A percentile compares a stretch with the other conserved stretches of the same genome.
These are phyloP conservation scores for Rhea americana DNA, from an alignment of 2,113 vertebrate species.

Conservation along the genomic window DNA sequence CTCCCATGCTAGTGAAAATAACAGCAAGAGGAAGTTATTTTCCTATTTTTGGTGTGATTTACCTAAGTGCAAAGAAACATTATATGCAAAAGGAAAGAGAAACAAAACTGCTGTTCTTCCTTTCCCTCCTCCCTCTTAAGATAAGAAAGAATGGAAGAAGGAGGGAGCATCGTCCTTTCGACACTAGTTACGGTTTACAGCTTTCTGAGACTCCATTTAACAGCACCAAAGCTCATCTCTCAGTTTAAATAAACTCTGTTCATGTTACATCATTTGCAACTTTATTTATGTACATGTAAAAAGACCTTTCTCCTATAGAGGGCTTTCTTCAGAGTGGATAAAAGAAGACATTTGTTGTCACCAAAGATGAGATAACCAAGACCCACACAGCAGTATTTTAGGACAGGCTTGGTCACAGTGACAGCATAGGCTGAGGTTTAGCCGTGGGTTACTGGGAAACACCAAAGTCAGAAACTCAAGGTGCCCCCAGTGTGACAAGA, in stretches of 20 bases:
- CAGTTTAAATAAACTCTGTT: not conserved
- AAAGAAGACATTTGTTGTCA: not conserved
- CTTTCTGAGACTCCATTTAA: not conserved
- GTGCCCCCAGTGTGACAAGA: not conserved
- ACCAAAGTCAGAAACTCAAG: not conserved
- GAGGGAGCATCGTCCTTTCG: not conserved
- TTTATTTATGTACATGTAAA: not conserved
- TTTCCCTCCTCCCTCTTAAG: not conserved
- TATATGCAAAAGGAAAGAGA: not conserved
- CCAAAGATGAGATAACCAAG: not conserved
- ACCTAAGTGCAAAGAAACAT: not conserved
- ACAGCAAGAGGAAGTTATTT: not conserved
- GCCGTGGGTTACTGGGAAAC: not conserved
- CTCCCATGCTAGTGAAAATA: not conserved
- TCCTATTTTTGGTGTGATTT: not conserved
- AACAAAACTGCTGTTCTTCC: not conserved
- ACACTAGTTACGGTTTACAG: not conserved
- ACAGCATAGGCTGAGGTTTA: rapidly evolving
- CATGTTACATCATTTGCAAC: not conserved
- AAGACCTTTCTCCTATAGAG: not conserved
- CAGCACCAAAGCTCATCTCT: not conserved
- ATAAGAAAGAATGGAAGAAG: not conserved
- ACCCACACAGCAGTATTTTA: rapidly evolving
- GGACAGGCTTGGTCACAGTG: not conserved
- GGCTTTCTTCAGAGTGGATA: rapidly evolving